phyloP scores from a whole-genome alignment of 2,113 vertebrate genomes.

The Scytalopus superciliaris region DNA sequence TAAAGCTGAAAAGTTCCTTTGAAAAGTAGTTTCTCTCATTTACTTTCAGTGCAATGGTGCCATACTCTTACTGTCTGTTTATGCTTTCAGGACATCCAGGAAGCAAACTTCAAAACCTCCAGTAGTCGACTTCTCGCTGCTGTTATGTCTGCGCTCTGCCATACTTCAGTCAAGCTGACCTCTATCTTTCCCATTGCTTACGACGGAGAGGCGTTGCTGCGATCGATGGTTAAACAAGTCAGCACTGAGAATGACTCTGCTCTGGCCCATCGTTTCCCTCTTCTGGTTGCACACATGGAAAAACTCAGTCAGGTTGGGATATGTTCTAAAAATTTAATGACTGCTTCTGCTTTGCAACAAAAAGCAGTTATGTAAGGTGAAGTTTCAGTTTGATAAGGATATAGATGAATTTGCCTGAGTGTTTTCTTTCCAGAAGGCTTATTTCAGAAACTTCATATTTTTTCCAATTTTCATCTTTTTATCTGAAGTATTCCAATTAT shows the following conservation, averaged over 20 bases:
- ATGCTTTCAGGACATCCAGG: constrained; percentile 89
- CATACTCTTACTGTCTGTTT: not conserved
- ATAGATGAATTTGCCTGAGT: not conserved
- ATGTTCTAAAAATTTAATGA: not conserved
- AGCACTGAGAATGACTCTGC: constrained; percentile 98
- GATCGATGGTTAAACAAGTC: constrained; percentile 94
- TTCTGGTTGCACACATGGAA: constrained; percentile 97
- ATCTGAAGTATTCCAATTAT: not conserved
- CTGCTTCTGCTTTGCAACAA: not conserved
- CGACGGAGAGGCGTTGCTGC: constrained; percentile 90
- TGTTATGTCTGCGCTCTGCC: constrained; percentile 97
- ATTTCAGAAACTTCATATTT: not conserved
- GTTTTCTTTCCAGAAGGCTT: not conserved
- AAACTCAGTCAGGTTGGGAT: constrained; percentile 92
- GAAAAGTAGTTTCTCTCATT: not conserved
- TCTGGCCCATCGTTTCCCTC: constrained; percentile 93
- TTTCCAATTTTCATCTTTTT: not conserved
- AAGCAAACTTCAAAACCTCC: constrained; percentile 96
- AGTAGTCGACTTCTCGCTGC: constrained; percentile 95
- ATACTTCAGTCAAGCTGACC: constrained; percentile 94
- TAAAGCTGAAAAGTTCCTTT: not conserved
- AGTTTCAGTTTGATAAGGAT: not conserved
- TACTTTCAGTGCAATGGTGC: not conserved
- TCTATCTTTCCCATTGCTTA: constrained; percentile 98
- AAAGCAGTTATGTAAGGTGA: not conserved